Base-by-base conservation (phyloP, 2,888 invertebrate species). In the Drosophila peninsularis region DNA sequence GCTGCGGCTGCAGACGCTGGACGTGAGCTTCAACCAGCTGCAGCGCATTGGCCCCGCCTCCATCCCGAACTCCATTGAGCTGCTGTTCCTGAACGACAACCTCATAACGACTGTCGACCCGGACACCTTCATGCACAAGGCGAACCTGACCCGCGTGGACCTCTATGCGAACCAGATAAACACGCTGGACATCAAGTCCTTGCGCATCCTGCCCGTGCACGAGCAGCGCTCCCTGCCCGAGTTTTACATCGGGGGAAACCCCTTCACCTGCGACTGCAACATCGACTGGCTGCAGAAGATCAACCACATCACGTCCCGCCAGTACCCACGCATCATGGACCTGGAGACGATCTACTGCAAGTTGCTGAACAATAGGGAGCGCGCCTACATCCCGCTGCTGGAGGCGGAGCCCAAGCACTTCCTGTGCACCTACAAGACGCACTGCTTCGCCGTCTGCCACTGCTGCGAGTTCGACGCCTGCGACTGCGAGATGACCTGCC, bases 401-500 rank as follows among this genome's bases (percentile, higher is more conserved):
- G 96, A 97, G 90, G 97, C 97, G 36, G 96, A 97, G 91, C 95
- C 97, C 0, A 96, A 96, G 57, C 97, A 98, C 93, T 98, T 98
- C 93, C 94, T 98, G 85, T 98, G 98, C 94, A 95, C 96, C 72
- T 98, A 98, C 93, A 96, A 96, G 93, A 96, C 96, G 42, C 97
- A 98, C 92, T 98, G 98, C 93, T 98, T 98, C 92, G 96, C 98
- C 14, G 94, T 97, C 74, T 98, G 98, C 91, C 97, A 97, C 91
- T 98, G 98, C 93, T 98, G 98, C 93, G 98, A 98, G 92, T 98
- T 97, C 93, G 98, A 98, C 92, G 97, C 97, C 57, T 98, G 98
- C 93, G 98, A 98, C 93, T 98, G 98, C 93, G 97, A 98, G 94
- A 98, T 98, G 97, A 97, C 97, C 79, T 98, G 98, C 92, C 98